Evolutionary conservation across 1,140 invertebrate genomes (phyloP).

Genomic region (Cydia fagiglandana): DNA sequence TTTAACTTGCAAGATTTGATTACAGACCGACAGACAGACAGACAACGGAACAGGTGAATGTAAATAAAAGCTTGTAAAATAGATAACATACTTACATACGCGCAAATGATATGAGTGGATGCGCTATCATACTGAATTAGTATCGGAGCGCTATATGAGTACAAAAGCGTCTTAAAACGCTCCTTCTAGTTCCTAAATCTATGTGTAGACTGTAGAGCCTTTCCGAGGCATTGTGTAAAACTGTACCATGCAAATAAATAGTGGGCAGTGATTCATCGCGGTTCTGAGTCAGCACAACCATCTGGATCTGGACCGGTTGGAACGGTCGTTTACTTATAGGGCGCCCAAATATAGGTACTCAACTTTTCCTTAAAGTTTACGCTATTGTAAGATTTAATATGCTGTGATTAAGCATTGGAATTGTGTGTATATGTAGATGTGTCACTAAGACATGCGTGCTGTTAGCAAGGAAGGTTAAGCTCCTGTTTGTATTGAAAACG

Average conservation of each 20-base stretch:
- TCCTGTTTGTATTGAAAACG: neutral
- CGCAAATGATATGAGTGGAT: no score
- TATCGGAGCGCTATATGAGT: no score
- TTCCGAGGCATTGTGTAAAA: conserved; percentile 26
- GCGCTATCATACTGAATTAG: no score
- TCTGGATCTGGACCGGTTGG: conserved; percentile 10
- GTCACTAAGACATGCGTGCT: neutral
- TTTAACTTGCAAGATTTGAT: no score
- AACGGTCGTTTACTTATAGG: conserved; percentile 6
- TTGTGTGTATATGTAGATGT: neutral
- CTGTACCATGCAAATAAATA: conserved; percentile 3
- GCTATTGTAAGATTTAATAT: neutral
- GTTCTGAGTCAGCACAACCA: conserved; percentile 5
- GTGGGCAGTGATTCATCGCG: conserved; percentile 11
- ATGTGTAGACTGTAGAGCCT: conserved; percentile 15
- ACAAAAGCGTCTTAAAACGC: no score
- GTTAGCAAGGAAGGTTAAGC: neutral
- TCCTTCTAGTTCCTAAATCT: neutral
- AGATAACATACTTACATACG: no score
- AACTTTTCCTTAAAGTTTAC: neutral
- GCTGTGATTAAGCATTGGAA: neutral
- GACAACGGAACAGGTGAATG: no score
- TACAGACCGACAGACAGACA: no score
- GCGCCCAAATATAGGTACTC: no score
- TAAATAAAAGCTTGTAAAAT: no score